Evolutionary conservation across 1,140 invertebrate genomes (phyloP), one percentile per base, ranked within the genome.

Genomic region (Dufourea novaeangliae): DNA sequence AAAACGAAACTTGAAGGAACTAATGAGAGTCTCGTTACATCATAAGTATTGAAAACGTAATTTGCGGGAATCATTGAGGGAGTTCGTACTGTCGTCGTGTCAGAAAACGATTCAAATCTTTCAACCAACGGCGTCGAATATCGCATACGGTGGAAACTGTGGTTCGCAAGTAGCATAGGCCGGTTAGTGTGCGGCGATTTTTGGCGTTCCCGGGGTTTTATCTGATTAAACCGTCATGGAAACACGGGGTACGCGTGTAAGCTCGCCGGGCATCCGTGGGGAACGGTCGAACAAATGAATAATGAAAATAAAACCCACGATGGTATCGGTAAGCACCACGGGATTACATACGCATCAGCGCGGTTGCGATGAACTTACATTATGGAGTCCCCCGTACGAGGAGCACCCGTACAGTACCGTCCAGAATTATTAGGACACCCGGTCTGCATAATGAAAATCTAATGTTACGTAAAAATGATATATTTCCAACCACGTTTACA

Each of bases 281-380:
- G 91, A 90, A 88, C 87, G 76, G 68, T 79, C 87, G 87, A 89
- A 91, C 89, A 91, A 92, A 91, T 91, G 91, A 92, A 92, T 92
- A 91, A 92, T 91, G 90, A 91, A 92, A 92, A 91, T 91, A 91
- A 91, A 92, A 92, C 89, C 90, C 88, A 82, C 87, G 91, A 92
- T 92, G 89, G 84, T 92, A 91, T 91, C 91, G 88, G 82, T 90
- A 90, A 90, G 90, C 90, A 91, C 86, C 86, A 83, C 86, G 85
- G 89, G 90, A 92, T 92, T 92, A 92, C 90, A 81, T 81, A 89
- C 90, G 90, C 91, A 91, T 92, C 91, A 91, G 87, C 89, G 90
- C 91, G 86, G 67, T 76, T 72, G 86, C 84, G 88, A 91, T 89
- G 82, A 90, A 91, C 88, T 90, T 89, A 89, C 87, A 81, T 84